Evolutionary conservation across 2,113 vertebrate genomes (phyloP).

Genomic region (Periophthalmus modestus): DNA sequence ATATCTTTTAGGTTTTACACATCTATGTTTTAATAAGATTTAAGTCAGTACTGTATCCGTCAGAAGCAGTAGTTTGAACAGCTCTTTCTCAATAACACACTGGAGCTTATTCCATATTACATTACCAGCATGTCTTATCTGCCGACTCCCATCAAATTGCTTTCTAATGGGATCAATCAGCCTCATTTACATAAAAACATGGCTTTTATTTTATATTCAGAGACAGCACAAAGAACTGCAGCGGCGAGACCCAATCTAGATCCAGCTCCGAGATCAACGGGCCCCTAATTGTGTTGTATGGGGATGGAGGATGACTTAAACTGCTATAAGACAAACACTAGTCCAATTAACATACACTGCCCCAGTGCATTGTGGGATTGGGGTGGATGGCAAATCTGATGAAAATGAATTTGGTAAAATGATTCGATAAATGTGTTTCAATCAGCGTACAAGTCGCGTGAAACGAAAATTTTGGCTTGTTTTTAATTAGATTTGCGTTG

Average conservation of each 20-base stretch:
- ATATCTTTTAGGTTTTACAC: not conserved
- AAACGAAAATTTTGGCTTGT: not conserved
- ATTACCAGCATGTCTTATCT: conserved; percentile 33
- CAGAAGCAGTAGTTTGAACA: conserved; percentile 5
- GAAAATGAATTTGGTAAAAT: conserved; percentile 6
- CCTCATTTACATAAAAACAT: conserved; percentile 31
- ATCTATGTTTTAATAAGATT: not conserved
- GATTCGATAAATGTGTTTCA: conserved; percentile 9
- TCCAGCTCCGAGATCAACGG: conserved; percentile 1
- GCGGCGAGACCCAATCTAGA: conserved; percentile 8
- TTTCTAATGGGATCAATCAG: conserved; percentile 44
- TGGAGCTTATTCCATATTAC: conserved; percentile 27
- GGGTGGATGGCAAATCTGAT: conserved; percentile 16
- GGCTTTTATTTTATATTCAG: conserved; percentile 36
- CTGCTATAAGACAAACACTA: not conserved
- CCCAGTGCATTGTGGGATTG: conserved; percentile 5
- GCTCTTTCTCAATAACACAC: conserved; percentile 9
- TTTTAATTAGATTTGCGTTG: not conserved
- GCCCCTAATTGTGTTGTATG: conserved; percentile 19
- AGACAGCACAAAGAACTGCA: not conserved
- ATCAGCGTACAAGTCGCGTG: not conserved
- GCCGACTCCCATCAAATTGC: conserved; percentile 27
- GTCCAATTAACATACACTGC: conserved; percentile 8
- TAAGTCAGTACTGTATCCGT: not conserved
- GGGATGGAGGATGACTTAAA: conserved; percentile 12